These are phyloP conservation scores for Leptinotarsa texana DNA, from an alignment of 1,140 invertebrate genomes.

Conservation along the genomic window DNA sequence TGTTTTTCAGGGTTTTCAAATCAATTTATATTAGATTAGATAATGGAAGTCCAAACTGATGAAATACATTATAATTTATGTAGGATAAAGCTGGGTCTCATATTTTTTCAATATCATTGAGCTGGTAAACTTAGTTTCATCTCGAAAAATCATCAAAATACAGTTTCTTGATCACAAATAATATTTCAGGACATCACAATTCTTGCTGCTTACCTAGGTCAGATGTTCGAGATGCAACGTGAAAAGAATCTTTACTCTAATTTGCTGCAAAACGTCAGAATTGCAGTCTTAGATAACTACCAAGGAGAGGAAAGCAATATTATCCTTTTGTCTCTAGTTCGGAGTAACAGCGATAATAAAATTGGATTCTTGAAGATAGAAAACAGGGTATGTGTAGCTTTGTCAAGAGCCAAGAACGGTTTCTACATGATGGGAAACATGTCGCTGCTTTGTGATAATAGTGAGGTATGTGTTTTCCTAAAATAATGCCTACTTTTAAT, in stretches of 20 bases:
- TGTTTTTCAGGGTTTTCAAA: too few relatives aligned
- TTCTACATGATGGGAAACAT: slow-evolving; percentile 64
- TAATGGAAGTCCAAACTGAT: too few relatives aligned
- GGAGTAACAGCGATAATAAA: slow-evolving; percentile 69
- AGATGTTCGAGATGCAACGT: slow-evolving; percentile 60
- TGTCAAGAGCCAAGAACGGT: slow-evolving; percentile 79
- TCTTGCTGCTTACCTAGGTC: slow-evolving; percentile 69
- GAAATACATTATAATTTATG: too few relatives aligned
- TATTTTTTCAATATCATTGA: background rate
- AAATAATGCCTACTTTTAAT: too few relatives aligned
- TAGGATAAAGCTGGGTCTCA: background rate
- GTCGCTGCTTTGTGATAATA: slow-evolving; percentile 40
- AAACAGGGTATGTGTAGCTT: slow-evolving; percentile 82
- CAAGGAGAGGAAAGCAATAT: slow-evolving; percentile 88
- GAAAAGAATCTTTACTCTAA: slow-evolving; percentile 54
- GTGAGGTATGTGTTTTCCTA: slow-evolving; percentile 34
- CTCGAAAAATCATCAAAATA: background rate
- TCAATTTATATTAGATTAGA: too few relatives aligned
- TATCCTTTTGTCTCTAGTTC: slow-evolving; percentile 79
- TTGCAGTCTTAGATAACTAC: slow-evolving; percentile 79
- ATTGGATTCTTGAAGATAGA: slow-evolving; percentile 77
- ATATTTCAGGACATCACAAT: slow-evolving; percentile 65
- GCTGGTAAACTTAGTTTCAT: background rate
- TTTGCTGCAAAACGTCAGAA: slow-evolving; percentile 57
- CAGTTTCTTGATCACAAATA: slow-evolving; percentile 55